These are phyloP conservation scores for Crax fasciolata DNA, from an alignment of 2,797 vertebrate genomes.

Conservation along the genomic window DNA sequence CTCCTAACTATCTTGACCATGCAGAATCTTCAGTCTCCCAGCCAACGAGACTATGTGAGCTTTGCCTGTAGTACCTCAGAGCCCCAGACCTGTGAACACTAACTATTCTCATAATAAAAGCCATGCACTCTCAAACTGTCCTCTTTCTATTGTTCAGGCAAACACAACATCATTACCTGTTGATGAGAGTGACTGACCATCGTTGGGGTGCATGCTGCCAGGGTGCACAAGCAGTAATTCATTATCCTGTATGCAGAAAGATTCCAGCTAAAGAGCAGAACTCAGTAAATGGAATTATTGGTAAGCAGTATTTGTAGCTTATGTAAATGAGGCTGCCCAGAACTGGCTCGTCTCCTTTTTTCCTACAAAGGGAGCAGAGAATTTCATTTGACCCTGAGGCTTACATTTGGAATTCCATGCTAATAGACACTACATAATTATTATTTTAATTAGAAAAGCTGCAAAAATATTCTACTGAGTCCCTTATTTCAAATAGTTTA, in stretches of 20 bases:
- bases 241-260: background rate
- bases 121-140: background rate
- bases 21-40: background rate
- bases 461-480: constrained; percentile 36
- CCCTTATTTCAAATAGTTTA: constrained; percentile 11
- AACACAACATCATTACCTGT: background rate
- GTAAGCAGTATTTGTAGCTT: constrained; percentile 24
- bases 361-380: background rate
- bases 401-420: constrained; percentile 58
- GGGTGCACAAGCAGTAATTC: background rate
- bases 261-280: background rate
- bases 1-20: background rate
- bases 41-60: background rate
- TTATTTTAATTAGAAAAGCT: constrained; percentile 68
- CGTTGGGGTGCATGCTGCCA: background rate
- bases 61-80: background rate
- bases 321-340: constrained; percentile 38
- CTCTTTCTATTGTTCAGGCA: background rate
- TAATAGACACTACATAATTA: constrained; percentile 56
- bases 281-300: background rate
- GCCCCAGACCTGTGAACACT: background rate
- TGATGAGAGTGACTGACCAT: background rate
- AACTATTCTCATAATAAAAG: background rate
- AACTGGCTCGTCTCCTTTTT: background rate
- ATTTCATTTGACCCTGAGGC: constrained; percentile 51